These are phyloP conservation scores for Nasonovia ribisnigri DNA, from an alignment of 2,888 invertebrate genomes.

Conservation along the genomic window DNA sequence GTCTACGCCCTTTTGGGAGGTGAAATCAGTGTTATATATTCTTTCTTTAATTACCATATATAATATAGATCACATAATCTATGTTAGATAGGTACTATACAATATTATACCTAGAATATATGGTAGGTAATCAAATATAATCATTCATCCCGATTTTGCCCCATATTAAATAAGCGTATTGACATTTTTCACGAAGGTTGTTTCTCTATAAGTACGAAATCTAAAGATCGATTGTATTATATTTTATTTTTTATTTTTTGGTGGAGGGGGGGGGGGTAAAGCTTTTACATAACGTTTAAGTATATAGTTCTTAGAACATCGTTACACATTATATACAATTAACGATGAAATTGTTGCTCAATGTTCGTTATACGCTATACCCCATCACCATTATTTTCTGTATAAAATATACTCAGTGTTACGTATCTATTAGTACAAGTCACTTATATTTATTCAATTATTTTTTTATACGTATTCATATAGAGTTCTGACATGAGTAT, in stretches of 20 bases:
- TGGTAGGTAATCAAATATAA: background rate
- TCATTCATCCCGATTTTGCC: background rate
- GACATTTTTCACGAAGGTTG: background rate
- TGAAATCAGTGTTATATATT: background rate
- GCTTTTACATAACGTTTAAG: background rate
- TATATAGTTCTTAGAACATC: background rate
- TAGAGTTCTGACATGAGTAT: conserved; percentile 74
- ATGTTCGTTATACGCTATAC: background rate
- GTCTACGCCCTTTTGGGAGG: background rate
- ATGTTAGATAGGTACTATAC: background rate
- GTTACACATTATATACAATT: background rate
- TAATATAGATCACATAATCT: background rate
- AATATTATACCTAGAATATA: background rate
- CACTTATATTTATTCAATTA: background rate
- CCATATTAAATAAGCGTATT: background rate
- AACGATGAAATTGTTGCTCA: background rate
- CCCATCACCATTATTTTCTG: background rate
- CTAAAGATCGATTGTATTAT: background rate
- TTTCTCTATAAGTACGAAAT: background rate
- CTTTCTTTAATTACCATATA: background rate
- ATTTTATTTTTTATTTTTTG: background rate
- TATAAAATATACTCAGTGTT: background rate
- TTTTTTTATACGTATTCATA: background rate
- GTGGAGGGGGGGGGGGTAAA: background rate
- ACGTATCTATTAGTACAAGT: background rate